phyloP scores from a whole-genome alignment of 2,113 vertebrate species.

The Drymodes brunneopygia region DNA sequence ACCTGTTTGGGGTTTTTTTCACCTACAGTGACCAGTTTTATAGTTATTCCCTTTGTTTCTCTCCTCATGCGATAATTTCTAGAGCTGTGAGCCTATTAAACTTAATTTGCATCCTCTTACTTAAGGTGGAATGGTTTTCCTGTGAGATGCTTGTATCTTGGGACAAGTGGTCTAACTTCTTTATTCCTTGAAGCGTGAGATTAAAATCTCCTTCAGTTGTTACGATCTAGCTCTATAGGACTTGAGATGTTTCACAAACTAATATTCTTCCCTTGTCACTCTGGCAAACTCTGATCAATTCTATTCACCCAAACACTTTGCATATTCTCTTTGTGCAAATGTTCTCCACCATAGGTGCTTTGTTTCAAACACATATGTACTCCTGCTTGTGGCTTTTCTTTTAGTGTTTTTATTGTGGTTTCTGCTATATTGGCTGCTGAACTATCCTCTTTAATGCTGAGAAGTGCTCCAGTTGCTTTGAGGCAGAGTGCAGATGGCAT shows the following conservation, averaged over 20 bases:
- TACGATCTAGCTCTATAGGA: background rate
- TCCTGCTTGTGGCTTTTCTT: background rate
- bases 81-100: background rate
- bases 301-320: background rate
- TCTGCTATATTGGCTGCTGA: background rate
- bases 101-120: background rate
- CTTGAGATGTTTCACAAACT: background rate
- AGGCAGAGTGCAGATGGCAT: background rate
- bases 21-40: background rate
- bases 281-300: background rate
- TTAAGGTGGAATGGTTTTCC: background rate
- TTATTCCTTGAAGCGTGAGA: background rate
- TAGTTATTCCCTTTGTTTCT: background rate
- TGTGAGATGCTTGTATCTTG: background rate
- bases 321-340: background rate
- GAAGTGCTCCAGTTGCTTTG: background rate
- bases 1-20: background rate
- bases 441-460: background rate
- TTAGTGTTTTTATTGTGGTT: background rate
- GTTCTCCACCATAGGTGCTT: background rate
- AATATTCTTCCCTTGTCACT: background rate
- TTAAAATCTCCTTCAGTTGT: background rate
- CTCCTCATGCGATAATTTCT: background rate
- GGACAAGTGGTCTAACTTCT: background rate
- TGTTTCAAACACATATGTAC: background rate